Conservation (phyloP, 1,140 invertebrate genomes). For the Drosophila nasuta region DNA sequence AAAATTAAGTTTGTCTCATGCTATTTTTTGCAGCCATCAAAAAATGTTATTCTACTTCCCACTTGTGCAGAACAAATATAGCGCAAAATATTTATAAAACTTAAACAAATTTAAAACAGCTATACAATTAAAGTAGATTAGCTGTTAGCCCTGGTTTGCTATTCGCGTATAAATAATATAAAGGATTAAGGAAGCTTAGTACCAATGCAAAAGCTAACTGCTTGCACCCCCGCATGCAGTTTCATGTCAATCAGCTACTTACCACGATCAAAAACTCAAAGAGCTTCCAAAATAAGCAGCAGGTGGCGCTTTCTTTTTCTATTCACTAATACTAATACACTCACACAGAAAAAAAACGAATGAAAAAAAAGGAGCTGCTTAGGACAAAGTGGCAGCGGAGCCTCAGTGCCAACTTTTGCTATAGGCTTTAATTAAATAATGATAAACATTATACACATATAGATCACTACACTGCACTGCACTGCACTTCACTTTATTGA, state of each 20-base stretch:
- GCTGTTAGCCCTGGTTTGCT: neutral
- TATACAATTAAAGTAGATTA: neutral
- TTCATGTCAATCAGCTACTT: no score
- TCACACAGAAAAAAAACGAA: no score
- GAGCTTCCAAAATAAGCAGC: no score
- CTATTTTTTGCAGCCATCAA: conserved; percentile 17
- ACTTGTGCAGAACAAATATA: neutral
- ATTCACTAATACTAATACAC: no score
- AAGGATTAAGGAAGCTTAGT: no score
- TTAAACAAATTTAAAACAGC: neutral
- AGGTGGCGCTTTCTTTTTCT: no score
- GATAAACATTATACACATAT: neutral
- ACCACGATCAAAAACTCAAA: no score
- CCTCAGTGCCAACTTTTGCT: neutral
- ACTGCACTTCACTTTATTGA: neutral
- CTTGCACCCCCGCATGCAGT: no score
- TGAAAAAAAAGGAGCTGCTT: no score
- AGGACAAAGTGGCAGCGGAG: neutral
- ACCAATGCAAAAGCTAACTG: no score
- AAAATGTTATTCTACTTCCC: neutral
- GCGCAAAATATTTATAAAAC: neutral
- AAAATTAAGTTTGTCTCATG: conserved; percentile 73
- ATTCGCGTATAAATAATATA: no score
- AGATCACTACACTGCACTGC: neutral
- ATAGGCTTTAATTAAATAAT: neutral